Evolutionary conservation across 1,140 invertebrate genomes (phyloP), one percentile per base, ranked within the genome.

Genomic region (Antheraea mylitta): DNA sequence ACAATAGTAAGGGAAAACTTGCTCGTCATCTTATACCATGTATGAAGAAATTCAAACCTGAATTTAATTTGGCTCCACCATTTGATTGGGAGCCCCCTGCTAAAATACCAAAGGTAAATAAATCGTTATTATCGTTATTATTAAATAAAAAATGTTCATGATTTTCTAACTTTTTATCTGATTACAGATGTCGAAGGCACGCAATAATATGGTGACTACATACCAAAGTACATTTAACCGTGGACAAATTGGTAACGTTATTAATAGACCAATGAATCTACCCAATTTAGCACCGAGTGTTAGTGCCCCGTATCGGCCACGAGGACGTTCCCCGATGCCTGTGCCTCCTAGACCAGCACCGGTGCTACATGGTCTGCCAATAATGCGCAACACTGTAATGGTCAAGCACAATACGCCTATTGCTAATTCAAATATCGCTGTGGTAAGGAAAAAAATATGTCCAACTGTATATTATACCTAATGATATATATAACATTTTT

Each of bases 1-100:
- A 98, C 79, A 98, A 98, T 83, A 96, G 97, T 68, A 99, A 98
- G 89, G 96, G 96, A n/a, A 98, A 98, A 92, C 90, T 99, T 64
- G 97, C 96, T 0, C 93, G 97, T 18, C 98, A 99, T 93, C 94
- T 96, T 70, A 93, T 96, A n/a, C 95, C 97, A 5, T 99, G 98
- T 92, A 94, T 95, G 18, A 98, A 98, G 89, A 97, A 98, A 86
- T 99, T 98, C 89, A 95, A 97, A 85, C 95, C 96, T 0, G 97
- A 98, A 67, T 92, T 95, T 37, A 98, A 98, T 42, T 80, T 98
- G 72, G 95, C 96, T 73, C 97, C 98, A 7, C 95, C 97, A 0
- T 89, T 95, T 9, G 97, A 98, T 82, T 98, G 97, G 96, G 97
- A 98, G 84, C 97, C 97, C 1, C 97, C 98, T 3, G 97, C 97